Conservation (phyloP, 2,888 invertebrate species). For the Lasioglossum vierecki region DNA sequence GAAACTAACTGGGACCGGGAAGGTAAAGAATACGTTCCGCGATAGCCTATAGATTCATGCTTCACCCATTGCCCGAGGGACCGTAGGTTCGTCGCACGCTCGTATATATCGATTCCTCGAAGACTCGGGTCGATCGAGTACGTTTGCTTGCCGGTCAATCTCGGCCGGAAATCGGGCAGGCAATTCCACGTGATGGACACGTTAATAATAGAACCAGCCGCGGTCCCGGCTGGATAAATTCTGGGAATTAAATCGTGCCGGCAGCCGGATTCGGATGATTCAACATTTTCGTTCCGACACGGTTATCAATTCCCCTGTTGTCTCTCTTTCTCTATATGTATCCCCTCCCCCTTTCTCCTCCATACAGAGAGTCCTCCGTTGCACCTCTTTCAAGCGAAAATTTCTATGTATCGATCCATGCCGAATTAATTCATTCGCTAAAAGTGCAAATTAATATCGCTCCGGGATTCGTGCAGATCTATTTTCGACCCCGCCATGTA, state of each 20-base stretch:
- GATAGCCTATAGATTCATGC: slow-evolving; percentile 3
- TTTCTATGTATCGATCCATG: slow-evolving; percentile 15
- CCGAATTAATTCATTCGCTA: slow-evolving; percentile 15
- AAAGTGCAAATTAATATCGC: slow-evolving; percentile 35
- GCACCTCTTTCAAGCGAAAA: background rate
- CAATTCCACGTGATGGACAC: slow-evolving; percentile 42
- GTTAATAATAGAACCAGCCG: slow-evolving; percentile 38
- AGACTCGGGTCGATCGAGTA: slow-evolving; percentile 31
- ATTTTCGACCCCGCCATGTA: slow-evolving; percentile 4
- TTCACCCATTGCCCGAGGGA: slow-evolving; percentile 7
- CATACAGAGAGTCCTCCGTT: background rate
- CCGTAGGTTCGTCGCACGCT: background rate
- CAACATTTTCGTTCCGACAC: slow-evolving; percentile 17
- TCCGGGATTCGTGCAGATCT: slow-evolving; percentile 1
- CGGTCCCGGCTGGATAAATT: slow-evolving; percentile 40
- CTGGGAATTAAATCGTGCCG: slow-evolving; percentile 26
- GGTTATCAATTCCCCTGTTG: slow-evolving; percentile 17
- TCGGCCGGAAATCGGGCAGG: slow-evolving; percentile 31
- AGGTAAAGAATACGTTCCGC: background rate
- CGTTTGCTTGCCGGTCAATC: slow-evolving; percentile 28
- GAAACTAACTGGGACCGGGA: background rate
- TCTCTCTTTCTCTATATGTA: background rate
- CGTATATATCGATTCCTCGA: slow-evolving; percentile 22
- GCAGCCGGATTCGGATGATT: slow-evolving; percentile 9
- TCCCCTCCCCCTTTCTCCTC: background rate